A percentile compares a stretch with the other conserved stretches of the same genome.
These are phyloP conservation scores for Osmerus mordax DNA, from an alignment of 2,113 vertebrate species.

Conservation along the genomic window DNA sequence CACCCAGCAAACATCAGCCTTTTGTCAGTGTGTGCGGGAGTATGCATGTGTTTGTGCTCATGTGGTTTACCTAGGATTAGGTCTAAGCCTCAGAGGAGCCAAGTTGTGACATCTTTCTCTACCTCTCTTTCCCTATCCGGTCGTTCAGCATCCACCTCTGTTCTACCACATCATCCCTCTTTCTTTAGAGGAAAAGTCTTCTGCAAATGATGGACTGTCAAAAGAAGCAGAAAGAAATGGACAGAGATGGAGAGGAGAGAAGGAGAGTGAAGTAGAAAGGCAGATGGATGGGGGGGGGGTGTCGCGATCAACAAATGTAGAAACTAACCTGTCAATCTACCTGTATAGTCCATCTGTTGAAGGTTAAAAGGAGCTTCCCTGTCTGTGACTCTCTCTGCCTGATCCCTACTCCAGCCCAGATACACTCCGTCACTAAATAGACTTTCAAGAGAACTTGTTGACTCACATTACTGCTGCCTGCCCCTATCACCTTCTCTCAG, in stretches of 20 bases:
- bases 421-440: slow-evolving; percentile 69
- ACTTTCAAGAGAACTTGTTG: slow-evolving; percentile 63
- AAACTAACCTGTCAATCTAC: not conserved
- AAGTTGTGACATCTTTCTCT: not conserved
- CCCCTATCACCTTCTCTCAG: slow-evolving; percentile 55
- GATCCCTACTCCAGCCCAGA: slow-evolving; percentile 38
- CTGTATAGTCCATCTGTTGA: not conserved
- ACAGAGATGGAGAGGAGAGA: not conserved
- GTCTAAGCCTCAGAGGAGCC: no score
- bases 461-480: slow-evolving; percentile 50
- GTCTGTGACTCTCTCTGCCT: not conserved
- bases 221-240: slow-evolving; percentile 1
- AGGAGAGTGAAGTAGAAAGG: not conserved
- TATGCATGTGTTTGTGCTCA: not conserved
- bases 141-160: not conserved
- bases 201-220: not conserved
- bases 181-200: not conserved
- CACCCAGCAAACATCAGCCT: not conserved
- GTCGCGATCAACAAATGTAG: not conserved
- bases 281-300: not conserved
- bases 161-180: not conserved
- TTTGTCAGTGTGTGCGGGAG: slow-evolving; percentile 1
- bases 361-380: not conserved
- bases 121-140: not conserved
- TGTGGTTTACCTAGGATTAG: not conserved